These are phyloP conservation scores for Trichechus manatus DNA, from an alignment of 2,113 vertebrate genomes.

Conservation along the genomic window DNA sequence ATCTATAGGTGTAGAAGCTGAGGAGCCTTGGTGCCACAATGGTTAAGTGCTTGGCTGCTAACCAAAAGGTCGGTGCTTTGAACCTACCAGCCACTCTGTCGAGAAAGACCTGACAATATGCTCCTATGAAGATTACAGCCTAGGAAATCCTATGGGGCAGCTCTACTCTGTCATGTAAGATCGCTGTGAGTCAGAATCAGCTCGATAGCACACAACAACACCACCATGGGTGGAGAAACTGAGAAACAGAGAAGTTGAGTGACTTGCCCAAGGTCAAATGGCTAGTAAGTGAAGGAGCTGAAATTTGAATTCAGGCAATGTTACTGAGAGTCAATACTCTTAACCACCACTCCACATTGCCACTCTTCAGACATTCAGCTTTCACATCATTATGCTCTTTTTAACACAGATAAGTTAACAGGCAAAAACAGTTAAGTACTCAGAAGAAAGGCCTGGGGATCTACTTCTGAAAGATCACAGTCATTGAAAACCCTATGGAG, in stretches of 20 bases:
- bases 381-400: neutral
- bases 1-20: neutral
- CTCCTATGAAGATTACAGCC: neutral
- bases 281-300: too few species aligned
- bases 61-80: too few species aligned
- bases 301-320: neutral
- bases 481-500: neutral
- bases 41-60: too few species aligned
- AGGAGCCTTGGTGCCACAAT: neutral
- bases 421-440: neutral
- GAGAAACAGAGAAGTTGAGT: too few species aligned
- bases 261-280: too few species aligned
- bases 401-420: neutral
- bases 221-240: too few species aligned
- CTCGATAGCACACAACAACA: too few species aligned
- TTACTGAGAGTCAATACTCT: neutral
- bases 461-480: neutral
- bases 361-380: neutral
- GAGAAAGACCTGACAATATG: too few species aligned
- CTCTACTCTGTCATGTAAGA: neutral
- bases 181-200: too few species aligned
- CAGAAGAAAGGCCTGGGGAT: neutral
- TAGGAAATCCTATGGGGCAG: neutral
- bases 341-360: too few species aligned
- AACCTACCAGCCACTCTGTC: too few species aligned